Evolutionary conservation across 2,888 invertebrate species (phyloP).

Genomic region (Drosophila flavopinicola): DNA sequence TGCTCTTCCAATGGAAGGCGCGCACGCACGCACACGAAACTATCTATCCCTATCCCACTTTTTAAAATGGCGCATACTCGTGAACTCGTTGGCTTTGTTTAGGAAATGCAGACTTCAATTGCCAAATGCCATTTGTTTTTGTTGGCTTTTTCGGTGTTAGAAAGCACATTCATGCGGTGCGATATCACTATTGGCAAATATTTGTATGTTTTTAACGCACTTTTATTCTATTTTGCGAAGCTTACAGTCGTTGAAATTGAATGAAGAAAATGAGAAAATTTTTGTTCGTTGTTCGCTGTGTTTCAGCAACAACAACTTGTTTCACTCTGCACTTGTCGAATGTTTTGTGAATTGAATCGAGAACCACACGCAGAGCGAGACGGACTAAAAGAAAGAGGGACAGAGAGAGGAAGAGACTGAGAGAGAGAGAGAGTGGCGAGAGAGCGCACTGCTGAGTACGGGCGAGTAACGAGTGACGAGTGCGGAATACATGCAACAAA

Average conservation of each 20-base stretch:
- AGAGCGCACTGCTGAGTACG: conserved; percentile 18
- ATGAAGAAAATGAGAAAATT: conserved; percentile 42
- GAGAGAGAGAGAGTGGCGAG: conserved; percentile 1
- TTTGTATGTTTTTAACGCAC: conserved; percentile 14
- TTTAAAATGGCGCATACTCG: conserved; percentile 76
- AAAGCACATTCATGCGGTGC: neutral
- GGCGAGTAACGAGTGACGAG: conserved; percentile 51
- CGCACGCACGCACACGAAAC: conserved; percentile 71
- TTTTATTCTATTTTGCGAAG: conserved; percentile 15
- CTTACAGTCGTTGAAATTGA: conserved; percentile 12
- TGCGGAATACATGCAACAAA: conserved; percentile 71
- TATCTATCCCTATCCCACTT: conserved; percentile 80
- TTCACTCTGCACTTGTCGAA: conserved; percentile 80
- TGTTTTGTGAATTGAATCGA: conserved; percentile 73
- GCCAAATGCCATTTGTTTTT: conserved; percentile 20
- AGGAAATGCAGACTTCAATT: conserved; percentile 72
- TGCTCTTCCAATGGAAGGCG: conserved; percentile 75
- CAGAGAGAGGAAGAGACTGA: conserved; percentile 6
- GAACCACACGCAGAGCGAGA: conserved; percentile 22
- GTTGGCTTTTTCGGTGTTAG: neutral
- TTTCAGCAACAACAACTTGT: conserved; percentile 78
- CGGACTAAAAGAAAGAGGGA: neutral
- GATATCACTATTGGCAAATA: neutral
- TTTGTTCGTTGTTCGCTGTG: conserved; percentile 68
- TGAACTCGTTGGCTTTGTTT: conserved; percentile 73